Base-by-base conservation (phyloP, 2,888 invertebrate genomes). In the Melikaiella ostensackeni region DNA sequence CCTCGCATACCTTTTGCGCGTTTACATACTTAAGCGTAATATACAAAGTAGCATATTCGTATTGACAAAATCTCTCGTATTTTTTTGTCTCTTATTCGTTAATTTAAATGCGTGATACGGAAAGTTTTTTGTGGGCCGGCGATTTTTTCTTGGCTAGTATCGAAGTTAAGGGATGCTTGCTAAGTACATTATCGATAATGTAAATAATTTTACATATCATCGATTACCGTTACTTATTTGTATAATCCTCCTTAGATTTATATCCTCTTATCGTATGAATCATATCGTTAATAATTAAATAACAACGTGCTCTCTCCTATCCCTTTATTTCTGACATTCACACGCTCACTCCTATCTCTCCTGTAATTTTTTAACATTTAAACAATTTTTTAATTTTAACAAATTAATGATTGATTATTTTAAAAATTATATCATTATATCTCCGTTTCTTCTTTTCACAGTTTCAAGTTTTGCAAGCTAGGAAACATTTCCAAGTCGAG, bases 31-130 rank as follows among this genome's bases (percentile, higher is more conserved):
- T 35, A 63, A 63, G 63, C 63, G 35, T 63, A 63, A 63, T 63
- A 63, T 63, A 63, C 63, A 63, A 63, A 63, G 63, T 63, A 63
- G 63, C 35, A n/a, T 63, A 33, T n/a, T 62, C 61, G 61, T 62
- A 35, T 63, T 9, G 63, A 63, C 63, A 63, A 63, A 62, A 63
- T 13, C 11, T 63, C 35, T 63, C 63, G 11, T 62, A 35, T n/a
- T 63, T 61, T 62, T 63, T 63, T 21, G n/a, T 63, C n/a, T 38
- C 63, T 35, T 63, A 63, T n/a, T 63, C n/a, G n/a, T 63, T 63
- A n/a, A 63, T 63, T 63, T 63, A 35, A 63, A 63, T 63, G 63
- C 63, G 63, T 63, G 63, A 63, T 63, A 63, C 63, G 63, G 35
- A 63, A 63, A 63, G 33, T 35, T 62, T 55, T 33, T 63, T 63